Conservation (phyloP, 2,888 invertebrate genomes). For the Mellilla xanthometata region DNA sequence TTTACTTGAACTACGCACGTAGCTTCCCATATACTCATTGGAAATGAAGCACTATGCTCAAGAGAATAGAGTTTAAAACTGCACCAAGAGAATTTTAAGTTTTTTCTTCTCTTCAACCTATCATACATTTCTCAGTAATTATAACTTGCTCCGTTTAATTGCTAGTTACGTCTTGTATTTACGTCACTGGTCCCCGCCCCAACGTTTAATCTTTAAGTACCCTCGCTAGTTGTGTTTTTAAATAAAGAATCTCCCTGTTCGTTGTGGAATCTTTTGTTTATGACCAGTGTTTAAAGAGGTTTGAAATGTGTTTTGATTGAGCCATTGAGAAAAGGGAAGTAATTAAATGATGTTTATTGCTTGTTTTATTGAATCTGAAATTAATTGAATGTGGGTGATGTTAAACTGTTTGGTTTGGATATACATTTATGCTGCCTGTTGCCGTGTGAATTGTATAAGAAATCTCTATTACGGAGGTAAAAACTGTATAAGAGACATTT, state of each 20-base stretch:
- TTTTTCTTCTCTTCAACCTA: conserved; percentile 34
- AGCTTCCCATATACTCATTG: not conserved
- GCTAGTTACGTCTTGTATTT: conserved; percentile 63
- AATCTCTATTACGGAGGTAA: no score
- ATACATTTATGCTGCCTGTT: no score
- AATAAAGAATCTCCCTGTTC: conserved; percentile 47
- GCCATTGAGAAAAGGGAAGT: conserved; percentile 60
- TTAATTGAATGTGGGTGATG: no score
- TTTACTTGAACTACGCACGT: no score
- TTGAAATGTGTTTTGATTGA: conserved; percentile 59
- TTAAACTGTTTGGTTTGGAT: no score
- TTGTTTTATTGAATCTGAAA: conserved; percentile 24
- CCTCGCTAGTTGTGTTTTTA: conserved; percentile 32
- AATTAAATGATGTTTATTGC: conserved; percentile 59
- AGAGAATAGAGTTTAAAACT: not conserved
- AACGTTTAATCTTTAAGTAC: conserved; percentile 40
- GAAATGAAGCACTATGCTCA: conserved; percentile 2
- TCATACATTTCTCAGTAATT: conserved; percentile 55
- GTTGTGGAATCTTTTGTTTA: conserved; percentile 61
- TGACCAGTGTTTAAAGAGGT: conserved; percentile 55
- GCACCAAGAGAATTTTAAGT: conserved; percentile 2
- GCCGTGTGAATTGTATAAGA: no score
- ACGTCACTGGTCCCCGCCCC: conserved; percentile 69
- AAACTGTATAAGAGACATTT: no score
- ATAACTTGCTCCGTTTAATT: conserved; percentile 66